phyloP scores from a whole-genome alignment of 2,888 invertebrate genomes.

The Cerceris ruficornis region DNA sequence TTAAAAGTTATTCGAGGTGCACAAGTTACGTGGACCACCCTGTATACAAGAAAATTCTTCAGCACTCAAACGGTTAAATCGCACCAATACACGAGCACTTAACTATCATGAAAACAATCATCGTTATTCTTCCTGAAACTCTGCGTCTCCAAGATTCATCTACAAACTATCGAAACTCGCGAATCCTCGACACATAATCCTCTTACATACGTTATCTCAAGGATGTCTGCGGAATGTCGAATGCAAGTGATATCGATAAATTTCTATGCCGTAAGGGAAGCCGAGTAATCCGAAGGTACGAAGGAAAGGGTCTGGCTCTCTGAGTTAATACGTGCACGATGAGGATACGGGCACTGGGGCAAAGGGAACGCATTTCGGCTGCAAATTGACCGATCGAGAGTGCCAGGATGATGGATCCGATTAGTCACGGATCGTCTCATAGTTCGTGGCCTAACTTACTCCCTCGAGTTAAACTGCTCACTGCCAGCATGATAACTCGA shows the following conservation, averaged over 20 bases:
- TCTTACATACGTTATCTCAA: no score
- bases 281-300: neutral
- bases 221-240: neutral
- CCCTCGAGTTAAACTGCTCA: conserved; percentile 30
- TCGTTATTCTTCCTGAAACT: neutral
- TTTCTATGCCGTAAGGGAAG: neutral
- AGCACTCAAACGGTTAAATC: no score
- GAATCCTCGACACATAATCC: neutral
- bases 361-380: conserved; percentile 19
- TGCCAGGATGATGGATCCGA: conserved; percentile 63
- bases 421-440: conserved; percentile 64
- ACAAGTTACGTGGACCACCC: no score
- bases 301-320: conserved; percentile 16
- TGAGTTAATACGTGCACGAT: conserved; percentile 13
- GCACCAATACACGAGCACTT: no score
- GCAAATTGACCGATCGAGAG: conserved; percentile 53
- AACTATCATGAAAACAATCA: neutral
- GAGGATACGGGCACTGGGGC: neutral
- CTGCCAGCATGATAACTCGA: conserved; percentile 24
- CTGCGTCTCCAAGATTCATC: neutral
- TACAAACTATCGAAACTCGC: neutral
- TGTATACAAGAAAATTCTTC: no score
- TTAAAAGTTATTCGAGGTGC: no score
- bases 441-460: conserved; percentile 41
- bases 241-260: conserved; percentile 9